phyloP scores from a whole-genome alignment of 2,113 vertebrate species.

The Perca flavescens region DNA sequence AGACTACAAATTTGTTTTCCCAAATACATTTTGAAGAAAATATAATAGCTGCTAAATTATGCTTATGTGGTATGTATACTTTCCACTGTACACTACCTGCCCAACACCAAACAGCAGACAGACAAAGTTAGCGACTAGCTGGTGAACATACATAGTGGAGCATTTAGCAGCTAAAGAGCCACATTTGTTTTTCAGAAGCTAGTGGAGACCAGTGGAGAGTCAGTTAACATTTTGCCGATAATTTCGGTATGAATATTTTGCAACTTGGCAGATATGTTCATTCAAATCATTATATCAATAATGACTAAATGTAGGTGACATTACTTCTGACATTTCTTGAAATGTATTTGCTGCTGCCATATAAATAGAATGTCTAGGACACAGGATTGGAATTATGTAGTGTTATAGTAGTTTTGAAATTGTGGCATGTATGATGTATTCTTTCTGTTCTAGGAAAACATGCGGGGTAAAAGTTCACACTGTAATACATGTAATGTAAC shows the following conservation, averaged over 20 bases:
- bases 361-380: not conserved
- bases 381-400: not conserved
- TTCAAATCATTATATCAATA: not conserved
- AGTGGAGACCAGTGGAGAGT: not conserved
- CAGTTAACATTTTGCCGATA: not conserved
- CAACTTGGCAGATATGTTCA: not conserved
- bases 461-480: constrained; percentile 10
- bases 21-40: too few relatives aligned
- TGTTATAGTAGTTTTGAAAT: not conserved
- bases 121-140: too few relatives aligned
- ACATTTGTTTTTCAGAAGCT: too few relatives aligned
- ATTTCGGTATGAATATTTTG: not conserved
- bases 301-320: not conserved
- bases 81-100: too few relatives aligned
- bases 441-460: not conserved
- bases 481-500: not conserved
- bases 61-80: too few relatives aligned
- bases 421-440: not conserved
- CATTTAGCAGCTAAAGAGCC: too few relatives aligned
- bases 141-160: too few relatives aligned
- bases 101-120: too few relatives aligned
- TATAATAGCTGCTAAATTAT: too few relatives aligned
- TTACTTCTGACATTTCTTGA: not conserved
- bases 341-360: not conserved
- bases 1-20: too few relatives aligned